Conservation (phyloP, 2,888 invertebrate species). For the Gibbula magus region DNA sequence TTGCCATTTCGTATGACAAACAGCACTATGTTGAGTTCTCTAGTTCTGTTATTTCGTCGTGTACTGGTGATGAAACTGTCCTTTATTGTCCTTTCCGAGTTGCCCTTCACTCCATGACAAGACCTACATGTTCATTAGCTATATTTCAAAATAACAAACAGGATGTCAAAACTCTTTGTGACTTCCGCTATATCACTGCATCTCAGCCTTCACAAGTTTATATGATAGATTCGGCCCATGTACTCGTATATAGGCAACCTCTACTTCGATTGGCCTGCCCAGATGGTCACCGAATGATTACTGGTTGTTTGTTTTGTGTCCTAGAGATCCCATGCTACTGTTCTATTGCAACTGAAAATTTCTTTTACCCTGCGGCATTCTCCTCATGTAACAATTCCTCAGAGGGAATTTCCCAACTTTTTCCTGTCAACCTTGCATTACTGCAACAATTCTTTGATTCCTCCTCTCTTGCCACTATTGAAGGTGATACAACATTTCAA, state of each 20-base stretch:
- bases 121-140: neutral
- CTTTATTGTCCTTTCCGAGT: neutral
- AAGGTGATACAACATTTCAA: neutral
- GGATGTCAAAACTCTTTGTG: neutral
- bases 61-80: neutral
- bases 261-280: neutral
- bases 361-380: neutral
- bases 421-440: neutral
- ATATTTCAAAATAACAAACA: neutral
- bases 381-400: neutral
- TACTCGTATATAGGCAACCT: neutral
- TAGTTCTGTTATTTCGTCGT: neutral
- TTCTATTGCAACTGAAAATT: neutral
- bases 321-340: neutral
- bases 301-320: neutral
- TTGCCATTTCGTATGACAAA: neutral
- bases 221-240: neutral
- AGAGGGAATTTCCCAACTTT: neutral
- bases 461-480: neutral
- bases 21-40: neutral
- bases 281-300: neutral
- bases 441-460: constrained; percentile 8
- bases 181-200: neutral
- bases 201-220: neutral
- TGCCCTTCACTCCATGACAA: neutral